Base-by-base conservation (phyloP, 2,888 invertebrate species). In the Tribolium freemani region DNA sequence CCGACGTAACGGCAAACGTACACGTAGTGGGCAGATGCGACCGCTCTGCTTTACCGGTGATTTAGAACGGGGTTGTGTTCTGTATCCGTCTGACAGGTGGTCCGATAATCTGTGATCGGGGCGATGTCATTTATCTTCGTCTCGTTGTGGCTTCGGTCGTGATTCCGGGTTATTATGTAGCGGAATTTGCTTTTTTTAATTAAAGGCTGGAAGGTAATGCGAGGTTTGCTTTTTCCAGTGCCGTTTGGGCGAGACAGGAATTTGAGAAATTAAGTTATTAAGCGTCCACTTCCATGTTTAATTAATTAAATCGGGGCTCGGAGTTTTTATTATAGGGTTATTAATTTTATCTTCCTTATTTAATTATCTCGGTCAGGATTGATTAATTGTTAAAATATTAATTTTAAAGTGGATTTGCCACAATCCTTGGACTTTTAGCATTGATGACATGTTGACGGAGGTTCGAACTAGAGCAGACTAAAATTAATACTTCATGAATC, bases 71-170 rank as follows among this genome's bases (percentile, higher is more conserved):
- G 76, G 20, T 45, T 71, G 78, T 75, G 78, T 75, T 78, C 76
- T 75, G 75, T 56, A 69, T 50, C 72, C 67, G 64, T 72, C 75
- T 79, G 80, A 80, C 81, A 79, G 79, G 78, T 77, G 75, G 78
- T 71, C 78, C 80, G 82, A 81, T 83, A 83, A 83, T 83, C 81
- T 80, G 78, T 78, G 80, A 83, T 80, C 81, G 77, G 80, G 79
- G 77, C 77, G 77, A 75, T 74, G 76, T 76, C 79, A 78, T 82
- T 81, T 80, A 80, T 83, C 83, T 81, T 79, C 80, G 80, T 82
- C 80, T 73, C 76, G 74, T 76, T 74, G 75, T 66, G 68, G 63
- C 73, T 61, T 72, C 63, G 72, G 77, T n/a, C 44, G 16, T n/a
- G 44, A 16, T 51, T 44, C 44, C 44, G 44, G 58, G 30, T 56